A percentile compares a stretch with the other conserved stretches of the same genome.
These are phyloP conservation scores for Sebastes aleutianus DNA, from an alignment of 2,797 vertebrate species.

Conservation along the genomic window DNA sequence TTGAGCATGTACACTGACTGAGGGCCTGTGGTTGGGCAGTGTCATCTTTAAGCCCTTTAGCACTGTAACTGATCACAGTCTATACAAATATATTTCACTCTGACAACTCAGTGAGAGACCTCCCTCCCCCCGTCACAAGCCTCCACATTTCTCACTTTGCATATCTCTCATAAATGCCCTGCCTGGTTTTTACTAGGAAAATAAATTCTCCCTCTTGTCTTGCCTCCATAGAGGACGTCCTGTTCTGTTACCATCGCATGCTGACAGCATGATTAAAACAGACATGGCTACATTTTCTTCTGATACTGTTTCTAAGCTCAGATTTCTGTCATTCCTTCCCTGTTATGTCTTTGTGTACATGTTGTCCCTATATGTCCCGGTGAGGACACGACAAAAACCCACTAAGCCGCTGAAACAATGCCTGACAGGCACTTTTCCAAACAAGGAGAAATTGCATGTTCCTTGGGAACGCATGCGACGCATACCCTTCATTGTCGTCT, in stretches of 20 bases:
- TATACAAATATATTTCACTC: background rate
- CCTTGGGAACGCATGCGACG: background rate
- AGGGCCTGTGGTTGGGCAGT: background rate
- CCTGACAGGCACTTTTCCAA: slow-evolving; percentile 14
- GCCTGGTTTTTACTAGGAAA: slow-evolving; percentile 27
- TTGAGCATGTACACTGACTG: background rate
- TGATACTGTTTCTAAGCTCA: slow-evolving; percentile 9
- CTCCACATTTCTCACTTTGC: background rate
- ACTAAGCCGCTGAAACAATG: background rate
- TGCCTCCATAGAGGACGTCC: slow-evolving; percentile 19
- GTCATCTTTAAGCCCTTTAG: background rate
- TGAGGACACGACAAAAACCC: slow-evolving; percentile 42
- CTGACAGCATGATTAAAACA: slow-evolving; percentile 43
- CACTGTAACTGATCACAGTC: background rate
- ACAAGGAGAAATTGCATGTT: slow-evolving; percentile 48
- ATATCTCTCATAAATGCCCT: slow-evolving; percentile 20
- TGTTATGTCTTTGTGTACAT: slow-evolving; percentile 10
- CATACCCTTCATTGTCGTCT: slow-evolving; percentile 44
- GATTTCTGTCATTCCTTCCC: slow-evolving; percentile 49
- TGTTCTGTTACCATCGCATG: slow-evolving; percentile 46
- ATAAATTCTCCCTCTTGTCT: slow-evolving; percentile 30
- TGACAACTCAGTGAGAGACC: background rate
- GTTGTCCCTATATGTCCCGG: slow-evolving; percentile 40
- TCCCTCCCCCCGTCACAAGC: background rate
- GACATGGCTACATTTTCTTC: background rate